Evolutionary conservation across 64 coral and sea anemone species (phyloP).

Genomic region (Astreopora myriophthalma): DNA sequence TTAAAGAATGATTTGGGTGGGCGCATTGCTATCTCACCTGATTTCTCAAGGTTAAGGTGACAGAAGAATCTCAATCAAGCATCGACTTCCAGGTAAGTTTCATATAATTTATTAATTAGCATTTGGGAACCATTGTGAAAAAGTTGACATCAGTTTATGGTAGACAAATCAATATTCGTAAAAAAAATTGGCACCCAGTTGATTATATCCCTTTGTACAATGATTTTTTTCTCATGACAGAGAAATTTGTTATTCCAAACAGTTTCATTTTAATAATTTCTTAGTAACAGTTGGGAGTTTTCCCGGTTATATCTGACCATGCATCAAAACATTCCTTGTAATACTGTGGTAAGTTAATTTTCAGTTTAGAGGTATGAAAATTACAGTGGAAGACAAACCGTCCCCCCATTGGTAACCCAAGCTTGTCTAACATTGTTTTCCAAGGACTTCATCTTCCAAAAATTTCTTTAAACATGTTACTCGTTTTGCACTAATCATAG

Average conservation of each 20-base stretch:
- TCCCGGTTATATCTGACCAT: conserved; percentile 8
- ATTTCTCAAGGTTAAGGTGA: too few relatives aligned
- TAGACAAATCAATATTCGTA: too few relatives aligned
- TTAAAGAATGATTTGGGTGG: too few relatives aligned
- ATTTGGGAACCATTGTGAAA: too few relatives aligned
- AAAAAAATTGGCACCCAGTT: too few relatives aligned
- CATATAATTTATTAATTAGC: too few relatives aligned
- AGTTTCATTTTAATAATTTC: not conserved
- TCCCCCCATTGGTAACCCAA: conserved; percentile 5
- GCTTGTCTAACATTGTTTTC: not conserved
- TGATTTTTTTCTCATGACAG: not conserved
- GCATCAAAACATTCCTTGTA: conserved; percentile 3
- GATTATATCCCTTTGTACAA: not conserved
- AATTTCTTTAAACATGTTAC: conserved; percentile 40
- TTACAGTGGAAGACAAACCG: not conserved
- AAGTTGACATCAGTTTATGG: too few relatives aligned
- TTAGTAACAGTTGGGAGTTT: not conserved
- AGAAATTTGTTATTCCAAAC: not conserved
- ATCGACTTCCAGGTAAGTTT: too few relatives aligned
- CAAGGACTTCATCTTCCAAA: not conserved
- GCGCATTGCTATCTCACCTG: too few relatives aligned
- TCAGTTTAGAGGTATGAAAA: not conserved
- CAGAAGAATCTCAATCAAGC: too few relatives aligned
- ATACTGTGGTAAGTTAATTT: conserved; percentile 10
- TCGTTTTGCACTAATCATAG: not conserved